Conservation (phyloP, 2,113 vertebrate genomes). For the Xenopus tropicalis region DNA sequence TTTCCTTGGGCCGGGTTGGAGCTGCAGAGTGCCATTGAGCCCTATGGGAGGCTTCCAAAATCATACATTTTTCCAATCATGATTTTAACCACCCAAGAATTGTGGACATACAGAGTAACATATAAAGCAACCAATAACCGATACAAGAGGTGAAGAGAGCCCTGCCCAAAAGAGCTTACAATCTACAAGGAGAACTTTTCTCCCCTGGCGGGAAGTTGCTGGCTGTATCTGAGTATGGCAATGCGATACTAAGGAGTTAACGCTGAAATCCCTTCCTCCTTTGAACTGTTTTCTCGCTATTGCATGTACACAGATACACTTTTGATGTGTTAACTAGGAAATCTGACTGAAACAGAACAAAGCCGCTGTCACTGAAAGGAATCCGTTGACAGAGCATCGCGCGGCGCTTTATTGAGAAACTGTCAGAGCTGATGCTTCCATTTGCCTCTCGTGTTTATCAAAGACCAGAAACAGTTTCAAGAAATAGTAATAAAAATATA, state of each 20-base stretch:
- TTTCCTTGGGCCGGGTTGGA: no score
- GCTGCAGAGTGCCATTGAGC: no score
- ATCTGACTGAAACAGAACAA: slow-evolving; percentile 88
- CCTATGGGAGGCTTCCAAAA: no score
- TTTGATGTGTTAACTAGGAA: slow-evolving; percentile 93
- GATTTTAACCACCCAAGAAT: no score
- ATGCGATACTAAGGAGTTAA: slow-evolving; percentile 72
- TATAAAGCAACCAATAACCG: no score
- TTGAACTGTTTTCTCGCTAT: slow-evolving; percentile 76
- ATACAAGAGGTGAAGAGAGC: no score
- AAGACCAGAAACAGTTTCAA: slow-evolving; percentile 72
- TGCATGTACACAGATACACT: slow-evolving; percentile 77
- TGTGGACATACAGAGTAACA: no score
- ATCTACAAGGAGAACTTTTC: no score
- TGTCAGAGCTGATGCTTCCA: slow-evolving; percentile 76
- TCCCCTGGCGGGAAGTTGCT: no score
- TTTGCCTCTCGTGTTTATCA: slow-evolving; percentile 79
- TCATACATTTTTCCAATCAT: no score
- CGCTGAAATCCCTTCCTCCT: slow-evolving; percentile 72
- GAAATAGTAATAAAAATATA: slow-evolving; percentile 59
- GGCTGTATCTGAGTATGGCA: slow-evolving; percentile 37
- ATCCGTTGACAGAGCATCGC: slow-evolving; percentile 80
- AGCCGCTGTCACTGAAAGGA: slow-evolving; percentile 85
- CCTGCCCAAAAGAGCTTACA: no score
- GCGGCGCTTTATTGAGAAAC: slow-evolving; percentile 84